Evolutionary conservation across 2,113 vertebrate species (phyloP), one percentile per base, ranked within the genome.

Genomic region (Pipra filicauda): DNA sequence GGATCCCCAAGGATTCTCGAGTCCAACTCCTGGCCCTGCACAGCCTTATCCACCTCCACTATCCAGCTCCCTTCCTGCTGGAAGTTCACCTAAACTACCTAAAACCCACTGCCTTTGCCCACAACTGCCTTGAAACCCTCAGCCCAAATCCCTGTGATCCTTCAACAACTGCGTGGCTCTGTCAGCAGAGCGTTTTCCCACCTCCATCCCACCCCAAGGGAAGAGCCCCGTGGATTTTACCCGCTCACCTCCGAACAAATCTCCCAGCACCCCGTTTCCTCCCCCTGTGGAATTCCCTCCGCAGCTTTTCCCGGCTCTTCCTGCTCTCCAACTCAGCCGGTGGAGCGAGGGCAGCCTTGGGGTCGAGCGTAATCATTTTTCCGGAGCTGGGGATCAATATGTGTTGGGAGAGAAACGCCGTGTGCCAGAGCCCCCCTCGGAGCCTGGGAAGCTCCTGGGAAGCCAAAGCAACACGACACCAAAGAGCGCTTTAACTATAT

Each of bases 331-430:
- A 88, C 75, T 78, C 82, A 86, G 77, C 41, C 43, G 48, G 69
- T 16, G 71, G 73, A 61, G 61, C 0, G 22, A 92, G 91, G 23
- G 85, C 89, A 88, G 91, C 61, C 82, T 33, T 33, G 89, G 89
- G 95, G 96, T 97, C 95, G 95, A 97, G 96, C 92, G 91, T 95
- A 96, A 97, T 97, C 77, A 95, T 97, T 98, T 97, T 97, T 96
- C 96, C 94, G 96, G 97, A 96, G 96, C 93, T 26, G 80, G 78
- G 70, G 95, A 98, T 97, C 97, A 96, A 97, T 97, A 97, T 69
- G 58, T 23, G 31, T 89, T 89, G 90, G 91, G 95, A 97, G 96
- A 96, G 87, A 94, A 97, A 97, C 65, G 91, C 89, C 43, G 89
- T 6, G 15, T 91, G 92, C 88, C 95, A 75, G 85, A 85, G 85